phyloP scores from a whole-genome alignment of 1,140 invertebrate species.

The Campoletis sonorensis region DNA sequence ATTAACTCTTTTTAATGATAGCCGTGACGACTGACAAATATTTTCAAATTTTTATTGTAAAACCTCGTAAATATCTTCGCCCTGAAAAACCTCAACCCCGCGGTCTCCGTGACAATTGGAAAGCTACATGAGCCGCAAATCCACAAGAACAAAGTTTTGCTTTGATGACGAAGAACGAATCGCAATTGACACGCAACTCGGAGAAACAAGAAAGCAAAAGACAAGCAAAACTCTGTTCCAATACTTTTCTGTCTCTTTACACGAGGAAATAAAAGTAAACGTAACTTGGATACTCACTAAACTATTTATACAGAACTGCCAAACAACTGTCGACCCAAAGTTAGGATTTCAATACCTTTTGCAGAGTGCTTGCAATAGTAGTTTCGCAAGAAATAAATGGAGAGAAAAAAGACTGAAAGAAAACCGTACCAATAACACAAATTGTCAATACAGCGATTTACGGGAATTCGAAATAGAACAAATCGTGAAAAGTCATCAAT shows the following conservation, averaged over 20 bases:
- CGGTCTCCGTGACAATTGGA: too few relatives aligned
- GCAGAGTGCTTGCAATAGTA: background rate
- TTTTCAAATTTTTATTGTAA: too few relatives aligned
- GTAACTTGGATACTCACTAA: background rate
- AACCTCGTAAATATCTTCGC: too few relatives aligned
- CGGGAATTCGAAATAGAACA: background rate
- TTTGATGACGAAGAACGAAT: background rate
- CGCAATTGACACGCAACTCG: slow-evolving; percentile 25
- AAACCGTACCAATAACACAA: background rate
- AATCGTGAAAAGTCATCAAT: too few relatives aligned
- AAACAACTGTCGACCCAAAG: slow-evolving; percentile 20
- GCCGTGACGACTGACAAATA: too few relatives aligned
- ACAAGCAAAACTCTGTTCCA: background rate
- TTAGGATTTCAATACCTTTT: background rate
- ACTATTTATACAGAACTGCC: background rate
- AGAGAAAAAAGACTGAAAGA: slow-evolving; percentile 4
- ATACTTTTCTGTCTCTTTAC: background rate
- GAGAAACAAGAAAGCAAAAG: background rate
- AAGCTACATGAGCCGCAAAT: too few relatives aligned
- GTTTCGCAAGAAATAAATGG: background rate
- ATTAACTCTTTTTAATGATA: too few relatives aligned
- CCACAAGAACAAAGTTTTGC: too few relatives aligned
- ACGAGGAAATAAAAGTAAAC: background rate
- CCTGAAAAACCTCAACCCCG: too few relatives aligned
- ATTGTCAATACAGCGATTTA: background rate